phyloP scores from a whole-genome alignment of 2,888 invertebrate genomes.

The Limnephilus marmoratus region DNA sequence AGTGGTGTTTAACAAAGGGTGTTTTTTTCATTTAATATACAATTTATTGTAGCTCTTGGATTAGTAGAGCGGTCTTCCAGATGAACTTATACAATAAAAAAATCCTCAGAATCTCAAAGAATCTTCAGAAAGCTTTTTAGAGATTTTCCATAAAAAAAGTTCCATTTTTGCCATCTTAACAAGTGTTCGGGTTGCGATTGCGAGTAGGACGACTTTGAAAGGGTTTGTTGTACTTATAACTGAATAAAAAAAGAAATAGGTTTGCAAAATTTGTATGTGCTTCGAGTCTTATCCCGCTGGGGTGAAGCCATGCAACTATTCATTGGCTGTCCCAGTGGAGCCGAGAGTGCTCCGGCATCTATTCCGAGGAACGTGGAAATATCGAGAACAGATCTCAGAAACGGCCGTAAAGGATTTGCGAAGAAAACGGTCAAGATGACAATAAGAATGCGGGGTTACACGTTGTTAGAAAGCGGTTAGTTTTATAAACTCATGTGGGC shows the following conservation, averaged over 20 bases:
- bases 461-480: constrained; percentile 46
- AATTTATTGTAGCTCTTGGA: not conserved
- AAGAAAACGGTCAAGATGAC: constrained; percentile 52
- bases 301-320: not conserved
- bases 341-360: constrained; percentile 3
- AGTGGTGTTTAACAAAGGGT: too few species aligned
- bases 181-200: not conserved
- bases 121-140: too few species aligned
- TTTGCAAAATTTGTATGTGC: not conserved
- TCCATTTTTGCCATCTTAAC: not conserved
- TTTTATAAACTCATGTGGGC: constrained; percentile 28
- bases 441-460: constrained; percentile 49
- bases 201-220: not conserved
- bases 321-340: not conserved
- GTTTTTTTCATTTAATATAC: too few species aligned
- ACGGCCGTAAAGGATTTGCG: constrained; percentile 41
- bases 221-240: not conserved
- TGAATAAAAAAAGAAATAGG: not conserved
- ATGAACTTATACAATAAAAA: too few species aligned
- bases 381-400: constrained; percentile 52
- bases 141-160: too few species aligned
- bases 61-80: not conserved
- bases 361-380: constrained; percentile 40
- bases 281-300: not conserved
- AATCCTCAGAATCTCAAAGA: too few species aligned